A percentile compares a stretch with the other conserved stretches of the same genome.
Conservation (phyloP, 2,113 vertebrate species). For the Melanerpes aurifrons region DNA sequence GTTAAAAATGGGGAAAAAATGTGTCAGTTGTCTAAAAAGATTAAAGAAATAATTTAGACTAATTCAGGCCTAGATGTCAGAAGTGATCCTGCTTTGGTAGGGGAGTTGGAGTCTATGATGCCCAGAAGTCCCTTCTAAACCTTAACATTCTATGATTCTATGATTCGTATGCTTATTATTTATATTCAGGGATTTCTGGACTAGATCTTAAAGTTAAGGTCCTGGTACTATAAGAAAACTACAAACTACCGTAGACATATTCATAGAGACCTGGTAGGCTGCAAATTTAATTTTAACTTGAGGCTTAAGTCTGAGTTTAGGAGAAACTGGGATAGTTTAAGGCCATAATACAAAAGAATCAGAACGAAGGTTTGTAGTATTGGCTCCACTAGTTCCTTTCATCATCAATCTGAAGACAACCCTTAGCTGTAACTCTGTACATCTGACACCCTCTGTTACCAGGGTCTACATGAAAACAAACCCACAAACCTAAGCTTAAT, state of each 20-base stretch:
- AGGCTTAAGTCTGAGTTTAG: background rate
- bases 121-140: too few species aligned
- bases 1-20: background rate
- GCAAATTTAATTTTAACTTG: background rate
- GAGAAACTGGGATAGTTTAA: background rate
- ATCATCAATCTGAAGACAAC: background rate
- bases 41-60: background rate
- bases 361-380: background rate
- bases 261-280: background rate
- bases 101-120: too few species aligned
- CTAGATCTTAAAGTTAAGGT: background rate
- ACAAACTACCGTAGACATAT: background rate
- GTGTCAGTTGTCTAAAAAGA: fast-evolving
- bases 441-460: fast-evolving
- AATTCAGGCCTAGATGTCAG: background rate
- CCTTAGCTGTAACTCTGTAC: background rate
- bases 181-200: background rate
- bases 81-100: background rate
- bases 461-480: background rate
- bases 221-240: background rate
- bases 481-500: background rate
- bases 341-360: background rate
- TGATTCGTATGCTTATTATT: fast-evolving
- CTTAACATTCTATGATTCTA: background rate
- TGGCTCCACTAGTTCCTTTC: background rate